Percentiles rank a stretch among this genome's conserved stretches.
phyloP scores from a whole-genome alignment of 2,113 vertebrate species.

The Tetrax tetrax region DNA sequence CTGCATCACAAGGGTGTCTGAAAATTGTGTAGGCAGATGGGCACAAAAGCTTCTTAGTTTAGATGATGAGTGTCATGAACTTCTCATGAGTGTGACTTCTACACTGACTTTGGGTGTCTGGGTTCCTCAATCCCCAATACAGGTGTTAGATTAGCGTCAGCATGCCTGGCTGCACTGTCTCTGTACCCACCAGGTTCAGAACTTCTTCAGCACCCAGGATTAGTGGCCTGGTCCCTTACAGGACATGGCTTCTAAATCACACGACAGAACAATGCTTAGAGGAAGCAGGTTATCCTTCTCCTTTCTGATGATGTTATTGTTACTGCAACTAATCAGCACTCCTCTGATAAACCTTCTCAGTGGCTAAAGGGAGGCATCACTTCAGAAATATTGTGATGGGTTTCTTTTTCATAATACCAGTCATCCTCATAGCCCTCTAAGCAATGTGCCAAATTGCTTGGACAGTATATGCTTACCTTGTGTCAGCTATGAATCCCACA shows the following conservation, averaged over 20 bases:
- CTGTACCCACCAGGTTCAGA: background rate
- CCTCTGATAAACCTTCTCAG: background rate
- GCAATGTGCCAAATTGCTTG: background rate
- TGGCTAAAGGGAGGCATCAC: background rate
- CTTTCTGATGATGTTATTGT: background rate
- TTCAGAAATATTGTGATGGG: background rate
- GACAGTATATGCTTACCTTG: background rate
- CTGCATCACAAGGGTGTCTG: background rate
- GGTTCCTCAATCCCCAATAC: background rate
- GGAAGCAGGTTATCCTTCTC: background rate
- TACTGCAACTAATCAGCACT: background rate
- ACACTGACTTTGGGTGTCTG: background rate
- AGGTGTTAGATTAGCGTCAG: background rate
- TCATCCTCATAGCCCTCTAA: background rate
- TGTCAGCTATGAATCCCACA: background rate
- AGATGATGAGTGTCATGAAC: background rate
- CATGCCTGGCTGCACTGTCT: background rate
- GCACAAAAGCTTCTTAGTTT: background rate
- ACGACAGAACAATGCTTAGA: background rate
- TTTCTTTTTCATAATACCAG: background rate
- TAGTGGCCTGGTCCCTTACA: background rate
- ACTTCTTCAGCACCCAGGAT: background rate
- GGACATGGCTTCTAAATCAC: background rate
- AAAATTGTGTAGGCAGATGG: background rate
- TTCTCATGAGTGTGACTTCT: too few relatives aligned